Conservation (phyloP, 92 coral and sea anemone species). For the Pocillopora grandis region DNA sequence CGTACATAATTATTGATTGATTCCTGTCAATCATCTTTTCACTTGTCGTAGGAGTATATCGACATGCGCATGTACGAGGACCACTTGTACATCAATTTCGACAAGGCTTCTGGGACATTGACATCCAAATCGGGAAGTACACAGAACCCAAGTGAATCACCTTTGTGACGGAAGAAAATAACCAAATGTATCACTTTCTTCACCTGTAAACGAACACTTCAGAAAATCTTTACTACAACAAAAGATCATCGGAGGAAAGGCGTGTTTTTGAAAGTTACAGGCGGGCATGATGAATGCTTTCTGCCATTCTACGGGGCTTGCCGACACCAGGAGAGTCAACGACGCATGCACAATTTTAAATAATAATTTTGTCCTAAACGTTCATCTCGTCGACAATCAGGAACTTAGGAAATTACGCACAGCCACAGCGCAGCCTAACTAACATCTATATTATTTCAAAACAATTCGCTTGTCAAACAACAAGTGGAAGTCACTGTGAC, state of each 20-base stretch:
- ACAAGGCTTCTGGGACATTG: slow-evolving; percentile 72
- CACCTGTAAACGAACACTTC: not conserved
- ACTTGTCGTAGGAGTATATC: slow-evolving; percentile 86
- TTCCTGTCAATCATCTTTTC: slow-evolving; percentile 34
- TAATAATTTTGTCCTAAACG: not conserved
- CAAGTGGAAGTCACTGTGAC: too few species aligned
- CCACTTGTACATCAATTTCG: slow-evolving; percentile 94
- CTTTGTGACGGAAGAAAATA: slow-evolving; percentile 8
- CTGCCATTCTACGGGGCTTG: not conserved
- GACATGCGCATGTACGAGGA: slow-evolving; percentile 92
- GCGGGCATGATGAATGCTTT: not conserved
- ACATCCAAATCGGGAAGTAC: slow-evolving; percentile 38
- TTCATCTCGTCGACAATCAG: not conserved
- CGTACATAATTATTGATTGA: slow-evolving; percentile 46
- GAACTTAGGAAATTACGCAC: too few species aligned
- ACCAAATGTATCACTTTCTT: not conserved
- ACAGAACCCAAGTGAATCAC: slow-evolving; percentile 16
- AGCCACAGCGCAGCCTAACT: too few species aligned
- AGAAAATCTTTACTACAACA: not conserved
- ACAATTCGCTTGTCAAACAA: too few species aligned
- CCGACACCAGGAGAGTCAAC: not conserved
- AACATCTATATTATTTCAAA: too few species aligned
- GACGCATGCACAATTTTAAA: not conserved
- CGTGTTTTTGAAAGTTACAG: not conserved
- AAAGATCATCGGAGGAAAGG: not conserved